Conservation (phyloP, 2,888 invertebrate genomes). For the Eueremaeus valkanovi region DNA sequence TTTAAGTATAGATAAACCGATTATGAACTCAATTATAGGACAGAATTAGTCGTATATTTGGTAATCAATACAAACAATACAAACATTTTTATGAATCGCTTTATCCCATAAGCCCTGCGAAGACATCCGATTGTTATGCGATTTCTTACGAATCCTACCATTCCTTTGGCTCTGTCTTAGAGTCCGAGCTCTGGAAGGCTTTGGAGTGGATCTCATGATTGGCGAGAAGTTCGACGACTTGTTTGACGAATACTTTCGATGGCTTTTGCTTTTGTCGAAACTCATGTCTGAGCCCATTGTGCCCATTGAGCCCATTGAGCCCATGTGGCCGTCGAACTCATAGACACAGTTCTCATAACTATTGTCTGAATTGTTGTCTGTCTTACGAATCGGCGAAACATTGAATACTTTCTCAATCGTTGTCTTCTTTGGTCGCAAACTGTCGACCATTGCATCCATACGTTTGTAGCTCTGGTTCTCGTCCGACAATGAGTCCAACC, state of each 20-base stretch:
- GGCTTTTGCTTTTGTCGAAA: constrained; percentile 1
- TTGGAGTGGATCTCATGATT: background rate
- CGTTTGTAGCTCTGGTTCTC: background rate
- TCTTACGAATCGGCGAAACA: background rate
- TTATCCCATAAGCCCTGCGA: constrained; percentile 12
- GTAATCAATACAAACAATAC: background rate
- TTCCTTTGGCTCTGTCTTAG: background rate
- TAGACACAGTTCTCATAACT: background rate
- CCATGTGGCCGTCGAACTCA: background rate
- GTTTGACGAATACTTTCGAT: background rate
- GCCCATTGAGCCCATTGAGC: too few relatives aligned
- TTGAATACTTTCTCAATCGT: background rate
- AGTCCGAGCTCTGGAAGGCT: background rate
- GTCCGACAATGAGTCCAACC: background rate
- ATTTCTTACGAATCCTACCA: background rate
- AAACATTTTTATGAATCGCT: background rate
- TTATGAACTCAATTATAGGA: background rate
- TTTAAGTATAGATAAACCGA: background rate
- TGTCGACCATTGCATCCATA: background rate
- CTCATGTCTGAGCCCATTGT: background rate
- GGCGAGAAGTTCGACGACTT: constrained; percentile 3
- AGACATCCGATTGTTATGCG: background rate
- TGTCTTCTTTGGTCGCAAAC: background rate
- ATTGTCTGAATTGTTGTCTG: background rate
- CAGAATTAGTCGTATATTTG: background rate